These are phyloP conservation scores for Gambusia affinis DNA, from an alignment of 2,113 vertebrate genomes.

Conservation along the genomic window DNA sequence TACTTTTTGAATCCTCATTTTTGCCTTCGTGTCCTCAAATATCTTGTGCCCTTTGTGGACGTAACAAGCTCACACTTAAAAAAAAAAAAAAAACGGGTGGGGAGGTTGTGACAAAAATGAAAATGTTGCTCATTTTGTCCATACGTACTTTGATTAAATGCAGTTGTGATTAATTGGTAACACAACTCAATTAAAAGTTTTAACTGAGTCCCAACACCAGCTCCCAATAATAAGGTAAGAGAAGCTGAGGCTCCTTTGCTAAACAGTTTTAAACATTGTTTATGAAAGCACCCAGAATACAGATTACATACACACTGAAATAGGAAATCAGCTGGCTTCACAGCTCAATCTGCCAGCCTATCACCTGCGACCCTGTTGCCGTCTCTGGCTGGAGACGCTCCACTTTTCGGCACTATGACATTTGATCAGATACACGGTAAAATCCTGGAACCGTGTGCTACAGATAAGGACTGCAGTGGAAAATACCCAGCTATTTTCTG, in stretches of 20 bases:
- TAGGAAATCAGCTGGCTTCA: neutral
- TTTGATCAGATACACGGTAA: slow-evolving; percentile 21
- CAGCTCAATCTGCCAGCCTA: neutral
- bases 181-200: too few species aligned
- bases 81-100: too few species aligned
- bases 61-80: too few species aligned
- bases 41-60: too few species aligned
- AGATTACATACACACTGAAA: neutral
- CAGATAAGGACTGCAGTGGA: slow-evolving; percentile 56
- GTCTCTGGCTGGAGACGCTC: neutral
- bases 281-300: neutral
- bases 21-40: too few species aligned
- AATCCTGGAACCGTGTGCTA: slow-evolving; percentile 29
- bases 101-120: too few species aligned
- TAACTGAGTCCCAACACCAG: too few species aligned
- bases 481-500: slow-evolving; percentile 42
- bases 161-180: too few species aligned
- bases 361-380: slow-evolving; percentile 7
- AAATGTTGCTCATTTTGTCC: too few species aligned
- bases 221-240: neutral
- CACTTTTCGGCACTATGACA: neutral
- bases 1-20: too few species aligned
- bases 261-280: neutral
- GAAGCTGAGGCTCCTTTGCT: neutral
- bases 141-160: too few species aligned